Base-by-base conservation (phyloP, 2,113 vertebrate species). In the Danionella cerebrum region DNA sequence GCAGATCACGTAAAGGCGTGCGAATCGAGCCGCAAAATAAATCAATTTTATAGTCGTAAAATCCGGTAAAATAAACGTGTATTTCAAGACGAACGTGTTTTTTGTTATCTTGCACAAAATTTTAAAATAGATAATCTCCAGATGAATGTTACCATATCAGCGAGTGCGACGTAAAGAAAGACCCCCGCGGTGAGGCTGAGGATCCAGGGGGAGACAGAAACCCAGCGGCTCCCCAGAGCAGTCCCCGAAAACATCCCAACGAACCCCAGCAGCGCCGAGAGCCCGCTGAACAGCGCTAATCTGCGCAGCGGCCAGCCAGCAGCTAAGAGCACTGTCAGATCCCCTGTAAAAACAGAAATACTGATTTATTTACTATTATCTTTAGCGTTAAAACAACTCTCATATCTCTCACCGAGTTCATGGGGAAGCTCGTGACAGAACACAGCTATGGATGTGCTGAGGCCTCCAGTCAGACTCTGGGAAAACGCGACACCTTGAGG, bases 381-480 rank as follows among this genome's bases (percentile, higher is more conserved):
- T 3, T 6, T 33, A 33, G n/a, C n/a, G n/a, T 33, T 2, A 6
- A 33, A 33, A 33, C 29, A 5, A 27, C 11, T 6, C n/a, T n/a
- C n/a, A n/a, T n/a, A n/a, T n/a, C n/a, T n/a, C n/a, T n/a, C n/a
- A n/a, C 90, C 91, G 19, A 93, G 80, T 69, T 93, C 91, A 0
- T 92, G 91, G 33, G 90, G 91, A 48, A 91, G 71, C 74, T 92
- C 91, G 0, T 93, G 91, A 66, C 91, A 93, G 69, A 92, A 88
- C 42, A 92, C 91, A 0, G 91, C 91, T 13, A 92, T 69, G 0
- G 88, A 82, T 1, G 91, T 93, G 78, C 91, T 91, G 67, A 93
- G 83, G 27, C 91, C 91, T 0, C 88, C 84, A 10, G 89, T 71
- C 58, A 90, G 42, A 52, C 90, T 78, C 2, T 84, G 79, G 1